Conservation (phyloP, 2,888 invertebrate genomes). For the Ceratothoa steindachneri region DNA sequence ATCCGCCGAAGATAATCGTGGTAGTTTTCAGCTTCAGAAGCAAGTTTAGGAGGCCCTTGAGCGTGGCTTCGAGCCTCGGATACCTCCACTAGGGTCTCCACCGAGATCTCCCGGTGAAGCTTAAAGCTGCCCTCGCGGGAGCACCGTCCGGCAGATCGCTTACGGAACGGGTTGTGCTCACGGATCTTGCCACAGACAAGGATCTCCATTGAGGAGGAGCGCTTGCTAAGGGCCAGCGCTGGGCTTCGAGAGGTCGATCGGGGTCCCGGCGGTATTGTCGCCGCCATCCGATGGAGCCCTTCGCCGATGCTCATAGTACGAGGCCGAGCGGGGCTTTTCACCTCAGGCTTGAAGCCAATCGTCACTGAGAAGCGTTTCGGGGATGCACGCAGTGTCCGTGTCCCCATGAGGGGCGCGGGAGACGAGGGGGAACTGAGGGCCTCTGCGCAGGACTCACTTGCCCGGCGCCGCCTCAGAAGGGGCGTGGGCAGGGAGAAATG, state of each 20-base stretch:
- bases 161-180: conserved; percentile 29
- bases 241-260: neutral
- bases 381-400: conserved; percentile 34
- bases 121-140: conserved; percentile 45
- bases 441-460: neutral
- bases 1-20: conserved; percentile 32
- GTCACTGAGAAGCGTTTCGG: conserved; percentile 41
- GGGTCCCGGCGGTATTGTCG: neutral
- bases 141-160: conserved; percentile 20
- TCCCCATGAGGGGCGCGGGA: conserved; percentile 35
- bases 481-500: conserved; percentile 29
- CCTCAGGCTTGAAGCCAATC: conserved; percentile 39
- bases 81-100: conserved; percentile 39
- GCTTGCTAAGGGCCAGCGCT: conserved; percentile 28
- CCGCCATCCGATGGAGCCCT: conserved; percentile 11
- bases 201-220: conserved; percentile 46
- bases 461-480: conserved; percentile 7
- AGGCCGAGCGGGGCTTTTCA: conserved; percentile 8
- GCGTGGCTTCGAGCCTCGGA: conserved; percentile 17
- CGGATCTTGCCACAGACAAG: conserved; percentile 42
- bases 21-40: conserved; percentile 17
- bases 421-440: neutral
- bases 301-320: conserved; percentile 38
- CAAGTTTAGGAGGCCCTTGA: neutral
- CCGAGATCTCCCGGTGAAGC: conserved; percentile 45